These are phyloP conservation scores for Parthenolecanium corni DNA, from an alignment of 2,888 invertebrate genomes.

Conservation along the genomic window DNA sequence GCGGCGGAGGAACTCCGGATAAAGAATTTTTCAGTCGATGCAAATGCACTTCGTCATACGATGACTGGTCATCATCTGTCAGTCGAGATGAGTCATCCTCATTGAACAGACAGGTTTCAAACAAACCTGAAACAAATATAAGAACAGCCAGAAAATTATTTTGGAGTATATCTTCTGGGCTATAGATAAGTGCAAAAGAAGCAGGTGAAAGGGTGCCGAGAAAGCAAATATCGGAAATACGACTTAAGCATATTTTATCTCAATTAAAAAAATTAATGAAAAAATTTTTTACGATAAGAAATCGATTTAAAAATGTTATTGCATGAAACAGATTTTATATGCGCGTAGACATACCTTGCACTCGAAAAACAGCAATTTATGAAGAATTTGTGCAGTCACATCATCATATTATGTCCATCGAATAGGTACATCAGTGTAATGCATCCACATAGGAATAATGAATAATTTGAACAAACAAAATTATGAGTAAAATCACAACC, in stretches of 20 bases:
- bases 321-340: too few relatives aligned
- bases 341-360: slow-evolving; percentile 6
- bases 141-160: neutral
- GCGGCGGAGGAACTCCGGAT: slow-evolving; percentile 17
- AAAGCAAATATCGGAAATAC: slow-evolving; percentile 22
- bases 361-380: slow-evolving; percentile 10
- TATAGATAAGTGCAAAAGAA: neutral
- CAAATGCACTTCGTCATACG: neutral
- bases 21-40: slow-evolving; percentile 7
- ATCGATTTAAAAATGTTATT: too few relatives aligned
- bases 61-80: neutral
- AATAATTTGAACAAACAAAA: neutral
- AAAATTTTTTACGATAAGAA: too few relatives aligned
- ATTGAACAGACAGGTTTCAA: neutral
- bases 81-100: neutral
- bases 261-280: too few relatives aligned
- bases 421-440: neutral
- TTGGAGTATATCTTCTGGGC: neutral
- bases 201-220: neutral
- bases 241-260: too few relatives aligned
- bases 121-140: neutral
- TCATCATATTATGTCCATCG: neutral
- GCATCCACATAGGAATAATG: neutral
- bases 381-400: slow-evolving; percentile 9
- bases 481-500: neutral